Conservation (phyloP, 2,888 invertebrate genomes). For the Zaprionus obscuricornis region DNA sequence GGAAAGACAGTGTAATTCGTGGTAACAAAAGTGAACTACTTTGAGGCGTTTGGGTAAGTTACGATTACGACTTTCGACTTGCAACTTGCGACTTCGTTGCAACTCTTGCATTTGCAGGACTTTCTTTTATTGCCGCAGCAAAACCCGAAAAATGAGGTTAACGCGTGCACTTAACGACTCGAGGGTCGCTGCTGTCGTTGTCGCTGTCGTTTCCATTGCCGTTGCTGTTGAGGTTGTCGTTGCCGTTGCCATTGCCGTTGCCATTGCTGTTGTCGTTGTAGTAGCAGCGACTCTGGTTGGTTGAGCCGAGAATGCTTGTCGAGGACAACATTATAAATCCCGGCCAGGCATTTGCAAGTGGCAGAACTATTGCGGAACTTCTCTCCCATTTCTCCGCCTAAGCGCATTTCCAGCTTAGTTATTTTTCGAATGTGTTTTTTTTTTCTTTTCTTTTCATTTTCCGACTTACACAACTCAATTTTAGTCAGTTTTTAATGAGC, state of each 20-base stretch:
- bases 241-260: not conserved
- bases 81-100: not conserved
- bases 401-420: conserved; percentile 52
- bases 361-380: conserved; percentile 57
- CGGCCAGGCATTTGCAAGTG: conserved; percentile 76
- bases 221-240: conserved; percentile 3
- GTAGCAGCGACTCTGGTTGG: not conserved
- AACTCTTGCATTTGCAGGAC: conserved; percentile 42
- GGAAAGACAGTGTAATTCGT: no score
- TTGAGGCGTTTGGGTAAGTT: conserved; percentile 45
- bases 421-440: conserved; percentile 35
- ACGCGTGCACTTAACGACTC: conserved; percentile 76
- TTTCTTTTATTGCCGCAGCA: conserved; percentile 54
- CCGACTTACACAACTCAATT: conserved; percentile 63
- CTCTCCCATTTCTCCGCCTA: conserved; percentile 20
- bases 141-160: conserved; percentile 67
- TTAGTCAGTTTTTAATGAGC: conserved; percentile 72
- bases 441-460: conserved; percentile 33
- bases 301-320: conserved; percentile 52
- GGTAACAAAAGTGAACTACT: conserved; percentile 26
- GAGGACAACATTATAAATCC: conserved; percentile 76
- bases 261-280: conserved; percentile 6
- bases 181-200: conserved; percentile 38
- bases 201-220: conserved; percentile 5
- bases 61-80: conserved; percentile 32